Evolutionary conservation across 1,140 invertebrate species (phyloP), one percentile per base, ranked within the genome.

Genomic region (Saxidomus purpurata): DNA sequence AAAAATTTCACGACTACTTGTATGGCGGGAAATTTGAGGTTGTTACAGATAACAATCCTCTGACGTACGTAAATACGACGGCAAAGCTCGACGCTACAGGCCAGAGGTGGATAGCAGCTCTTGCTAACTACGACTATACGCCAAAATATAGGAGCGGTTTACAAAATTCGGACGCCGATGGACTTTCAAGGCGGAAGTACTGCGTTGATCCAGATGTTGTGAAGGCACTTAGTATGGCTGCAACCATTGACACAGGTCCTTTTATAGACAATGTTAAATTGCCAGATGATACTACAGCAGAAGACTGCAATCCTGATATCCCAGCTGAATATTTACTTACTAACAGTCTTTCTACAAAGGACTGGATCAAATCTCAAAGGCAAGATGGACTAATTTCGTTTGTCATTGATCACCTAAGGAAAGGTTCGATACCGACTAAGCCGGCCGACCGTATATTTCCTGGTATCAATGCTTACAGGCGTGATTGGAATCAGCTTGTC

Each of bases 1-100:
- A 82, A 36, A 69, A 90, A 71, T 90, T 90, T 55, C 82, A 90
- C 36, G 89, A 90, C 49, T 87, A 90, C 52, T 38, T 90, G 19
- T 87, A 87, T 82, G 89, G 89, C 22, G 47, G 36, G 36, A 69
- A 69, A 31, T 36, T 69, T 19, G 36, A 69, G 67, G 67, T 36
- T 31, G 67, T 38, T 9, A 89, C 77, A n/a, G 77, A 89, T 49
- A 69, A 80, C n/a, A 86, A 87, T 43, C 89, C 74, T 36, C 40
- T 87, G 38, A 74, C 40, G 1, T 87, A 90, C 34, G 52, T 90
- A 2, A 28, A 69, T 25, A 47, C 52, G 1, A 74, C 83, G 34
- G 49, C 89, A 15, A 90, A 43, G 31, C 34, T 87, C 1, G 84
- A 90, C 52, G 83, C 76, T 0, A 87, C 89, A n/a, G 11, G 85